These are phyloP conservation scores for Sterna hirundo DNA, from an alignment of 2,113 vertebrate species.

Conservation along the genomic window DNA sequence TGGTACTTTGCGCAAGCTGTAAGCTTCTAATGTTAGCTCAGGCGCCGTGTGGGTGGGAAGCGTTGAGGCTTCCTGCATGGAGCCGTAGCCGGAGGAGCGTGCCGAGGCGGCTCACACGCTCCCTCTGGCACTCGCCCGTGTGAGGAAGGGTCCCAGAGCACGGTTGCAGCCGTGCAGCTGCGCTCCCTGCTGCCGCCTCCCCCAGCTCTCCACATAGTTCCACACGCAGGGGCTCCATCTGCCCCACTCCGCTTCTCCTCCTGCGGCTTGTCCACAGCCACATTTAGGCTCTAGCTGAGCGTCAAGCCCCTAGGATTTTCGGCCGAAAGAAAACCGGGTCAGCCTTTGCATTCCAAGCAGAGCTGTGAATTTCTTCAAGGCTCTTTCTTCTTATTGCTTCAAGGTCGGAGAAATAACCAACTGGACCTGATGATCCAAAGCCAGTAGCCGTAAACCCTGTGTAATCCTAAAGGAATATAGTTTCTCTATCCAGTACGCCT, in stretches of 20 bases:
- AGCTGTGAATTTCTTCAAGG: not conserved
- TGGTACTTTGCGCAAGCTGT: not conserved
- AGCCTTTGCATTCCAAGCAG: not conserved
- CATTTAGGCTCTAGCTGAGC: not conserved
- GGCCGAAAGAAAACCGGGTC: not conserved
- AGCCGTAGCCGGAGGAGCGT: fast-evolving
- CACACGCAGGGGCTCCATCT: fast-evolving
- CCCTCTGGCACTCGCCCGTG: not conserved
- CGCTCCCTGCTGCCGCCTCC: fast-evolving
- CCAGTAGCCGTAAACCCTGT: not conserved
- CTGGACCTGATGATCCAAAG: not conserved
- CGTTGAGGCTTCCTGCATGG: not conserved
- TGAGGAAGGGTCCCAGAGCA: not conserved
- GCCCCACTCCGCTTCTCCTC: not conserved
- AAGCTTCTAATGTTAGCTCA: conserved; percentile 57
- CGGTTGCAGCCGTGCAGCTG: not conserved
- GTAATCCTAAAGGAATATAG: not conserved
- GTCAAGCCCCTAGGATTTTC: not conserved
- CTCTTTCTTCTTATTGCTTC: not conserved
- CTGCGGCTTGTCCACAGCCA: not conserved
- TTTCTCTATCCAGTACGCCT: not conserved
- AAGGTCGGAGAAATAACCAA: not conserved
- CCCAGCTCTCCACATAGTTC: fast-evolving
- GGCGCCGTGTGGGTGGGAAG: conserved; percentile 29
- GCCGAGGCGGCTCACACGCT: fast-evolving